Evolutionary conservation across 2,797 vertebrate species (phyloP).

Genomic region (Hydrocynus forskahlii): DNA sequence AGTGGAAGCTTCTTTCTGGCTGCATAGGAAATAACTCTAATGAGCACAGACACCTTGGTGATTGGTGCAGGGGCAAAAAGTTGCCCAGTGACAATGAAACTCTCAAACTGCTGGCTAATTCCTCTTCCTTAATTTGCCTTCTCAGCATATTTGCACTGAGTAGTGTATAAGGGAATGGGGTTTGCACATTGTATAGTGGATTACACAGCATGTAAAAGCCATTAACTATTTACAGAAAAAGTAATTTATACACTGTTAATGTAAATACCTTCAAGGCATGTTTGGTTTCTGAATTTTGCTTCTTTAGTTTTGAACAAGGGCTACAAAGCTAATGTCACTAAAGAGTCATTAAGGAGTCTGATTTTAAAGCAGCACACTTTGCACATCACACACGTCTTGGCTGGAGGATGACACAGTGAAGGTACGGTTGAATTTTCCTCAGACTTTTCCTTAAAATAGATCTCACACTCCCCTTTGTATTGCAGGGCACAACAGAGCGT

Average conservation of each 20-base stretch:
- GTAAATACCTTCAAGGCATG: too few relatives aligned
- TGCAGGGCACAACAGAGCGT: slow-evolving; percentile 93
- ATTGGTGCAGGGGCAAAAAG: not conserved
- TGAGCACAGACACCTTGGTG: not conserved
- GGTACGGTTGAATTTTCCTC: too few relatives aligned
- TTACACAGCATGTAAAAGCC: too few relatives aligned
- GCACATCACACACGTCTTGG: not conserved
- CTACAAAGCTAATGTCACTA: too few relatives aligned
- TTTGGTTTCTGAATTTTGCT: too few relatives aligned
- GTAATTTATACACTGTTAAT: too few relatives aligned
- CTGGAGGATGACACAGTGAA: not conserved
- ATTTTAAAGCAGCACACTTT: too few relatives aligned
- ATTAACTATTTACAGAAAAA: too few relatives aligned
- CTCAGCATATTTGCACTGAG: not conserved
- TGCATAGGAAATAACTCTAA: not conserved
- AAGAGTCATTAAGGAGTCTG: too few relatives aligned
- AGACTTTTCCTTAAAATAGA: not conserved
- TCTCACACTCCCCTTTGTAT: not conserved
- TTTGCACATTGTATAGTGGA: not conserved
- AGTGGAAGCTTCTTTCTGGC: not conserved
- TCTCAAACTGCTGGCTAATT: not conserved
- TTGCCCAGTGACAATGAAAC: slow-evolving; percentile 10
- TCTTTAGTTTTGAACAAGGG: too few relatives aligned
- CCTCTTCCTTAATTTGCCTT: too few relatives aligned
- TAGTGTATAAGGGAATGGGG: not conserved